Base-by-base conservation (phyloP, 2,113 vertebrate genomes). In the Pygoscelis adeliae region DNA sequence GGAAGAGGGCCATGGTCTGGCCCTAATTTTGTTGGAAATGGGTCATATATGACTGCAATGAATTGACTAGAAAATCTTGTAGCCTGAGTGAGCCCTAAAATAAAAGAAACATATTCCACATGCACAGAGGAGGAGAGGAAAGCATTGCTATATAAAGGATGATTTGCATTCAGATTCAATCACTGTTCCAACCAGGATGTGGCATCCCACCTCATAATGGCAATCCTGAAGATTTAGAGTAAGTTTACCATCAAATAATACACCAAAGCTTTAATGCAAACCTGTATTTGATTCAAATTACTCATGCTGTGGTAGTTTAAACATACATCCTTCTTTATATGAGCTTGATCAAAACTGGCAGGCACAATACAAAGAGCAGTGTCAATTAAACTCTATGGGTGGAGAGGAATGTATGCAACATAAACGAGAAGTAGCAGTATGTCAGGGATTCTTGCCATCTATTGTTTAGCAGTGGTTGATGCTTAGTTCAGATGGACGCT, bases 251-350 rank as follows among this genome's bases (percentile, higher is more conserved):
- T 83, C 79, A 95, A 96, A 92, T 81, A 92, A 93, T 78, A 87
- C 22, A 95, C 34, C 78, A 88, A 90, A 96, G 47, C 52, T 92
- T 94, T 95, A 74, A 92, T 56, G 13, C 34, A 96, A 95, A 95
- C 93, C 80, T 96, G 56, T 87, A 85, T 95, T 97, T 97, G 91
- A 95, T 90, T 95, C 32, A 58, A 96, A 95, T 96, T 89, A 89
- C 36, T 95, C 92, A 91, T 83, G 89, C 84, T 95, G 83, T 83
- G 87, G 50, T 89, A 92, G 84, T 86, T 96, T 79, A 97, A 95
- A 94, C 72, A 81, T 77, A 36, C 82, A 91, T 95, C 70, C 63
- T 78, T 85, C 87, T 96, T 97, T 93, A 77, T 30, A 92, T 12
- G 23, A 27, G 40, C 63, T 97, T 95, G 91, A 96, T 96, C 89